Conservation (phyloP, 2,888 invertebrate genomes). For the Synanthedon formicaeformis region DNA sequence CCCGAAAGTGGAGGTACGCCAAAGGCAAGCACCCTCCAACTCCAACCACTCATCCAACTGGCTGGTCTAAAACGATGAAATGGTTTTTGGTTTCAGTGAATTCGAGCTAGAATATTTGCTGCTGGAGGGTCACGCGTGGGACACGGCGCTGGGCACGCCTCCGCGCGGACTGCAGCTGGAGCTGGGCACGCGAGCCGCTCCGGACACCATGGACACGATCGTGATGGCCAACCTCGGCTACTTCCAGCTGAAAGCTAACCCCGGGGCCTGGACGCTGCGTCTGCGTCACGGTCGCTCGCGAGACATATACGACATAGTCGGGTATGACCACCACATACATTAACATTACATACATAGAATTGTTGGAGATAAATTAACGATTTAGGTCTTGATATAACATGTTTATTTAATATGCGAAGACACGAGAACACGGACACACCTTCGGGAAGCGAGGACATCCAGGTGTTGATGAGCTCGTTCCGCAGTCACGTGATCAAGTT, state of each 20-base stretch:
- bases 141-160: constrained; percentile 89
- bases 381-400: too few relatives aligned
- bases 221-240: constrained; percentile 99
- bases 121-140: constrained; percentile 96
- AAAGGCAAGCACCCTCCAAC: too few relatives aligned
- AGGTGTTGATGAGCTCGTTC: constrained; percentile 84
- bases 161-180: constrained; percentile 98
- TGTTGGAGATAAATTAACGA: too few relatives aligned
- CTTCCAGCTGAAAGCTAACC: constrained; percentile 95
- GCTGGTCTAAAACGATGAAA: too few relatives aligned
- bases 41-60: too few relatives aligned
- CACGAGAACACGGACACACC: constrained; percentile 84
- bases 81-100: constrained; percentile 71
- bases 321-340: constrained; percentile 43
- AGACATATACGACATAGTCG: constrained; percentile 93
- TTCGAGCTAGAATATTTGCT: constrained; percentile 96
- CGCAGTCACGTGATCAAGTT: constrained; percentile 92
- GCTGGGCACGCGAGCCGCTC: constrained; percentile 84
- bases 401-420: constrained; percentile 35
- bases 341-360: too few relatives aligned
- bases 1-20: too few relatives aligned
- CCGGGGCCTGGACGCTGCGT: constrained; percentile 93
- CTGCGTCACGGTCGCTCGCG: constrained; percentile 93
- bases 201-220: constrained; percentile 92
- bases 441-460: constrained; percentile 76